Conservation (phyloP, 2,113 vertebrate species). For the Carollia perspicillata region DNA sequence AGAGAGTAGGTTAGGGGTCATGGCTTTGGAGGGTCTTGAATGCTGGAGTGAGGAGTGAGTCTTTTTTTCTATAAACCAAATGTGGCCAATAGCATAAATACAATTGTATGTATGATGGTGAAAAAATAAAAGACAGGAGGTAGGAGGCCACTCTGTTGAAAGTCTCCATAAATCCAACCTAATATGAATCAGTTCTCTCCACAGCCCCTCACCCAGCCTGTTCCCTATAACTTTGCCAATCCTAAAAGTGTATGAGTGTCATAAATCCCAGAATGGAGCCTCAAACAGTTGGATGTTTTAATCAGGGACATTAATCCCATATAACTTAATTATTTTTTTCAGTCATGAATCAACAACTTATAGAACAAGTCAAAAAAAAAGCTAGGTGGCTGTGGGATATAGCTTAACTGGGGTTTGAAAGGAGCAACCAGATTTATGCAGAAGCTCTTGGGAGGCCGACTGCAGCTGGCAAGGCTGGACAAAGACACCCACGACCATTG, state of each 20-base stretch:
- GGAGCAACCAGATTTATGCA: neutral
- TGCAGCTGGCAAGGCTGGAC: neutral
- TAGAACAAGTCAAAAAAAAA: neutral
- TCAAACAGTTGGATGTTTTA: neutral
- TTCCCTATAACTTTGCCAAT: neutral
- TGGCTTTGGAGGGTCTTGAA: neutral
- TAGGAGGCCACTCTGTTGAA: neutral
- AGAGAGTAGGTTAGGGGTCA: neutral
- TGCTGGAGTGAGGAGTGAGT: neutral
- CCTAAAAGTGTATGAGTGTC: neutral
- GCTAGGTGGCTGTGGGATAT: neutral
- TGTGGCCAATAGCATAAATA: neutral
- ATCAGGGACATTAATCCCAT: neutral
- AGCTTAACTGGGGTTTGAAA: neutral
- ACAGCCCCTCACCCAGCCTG: neutral
- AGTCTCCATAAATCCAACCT: neutral
- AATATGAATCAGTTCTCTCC: neutral
- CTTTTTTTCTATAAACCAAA: neutral
- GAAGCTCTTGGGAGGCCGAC: neutral
- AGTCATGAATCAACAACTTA: conserved; percentile 19
- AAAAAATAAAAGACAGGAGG: neutral
- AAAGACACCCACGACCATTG: neutral
- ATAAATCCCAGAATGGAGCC: neutral
- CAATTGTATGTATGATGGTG: neutral
- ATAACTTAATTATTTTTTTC: neutral